Base-by-base conservation (phyloP, 2,888 invertebrate genomes). In the Dione juno region DNA sequence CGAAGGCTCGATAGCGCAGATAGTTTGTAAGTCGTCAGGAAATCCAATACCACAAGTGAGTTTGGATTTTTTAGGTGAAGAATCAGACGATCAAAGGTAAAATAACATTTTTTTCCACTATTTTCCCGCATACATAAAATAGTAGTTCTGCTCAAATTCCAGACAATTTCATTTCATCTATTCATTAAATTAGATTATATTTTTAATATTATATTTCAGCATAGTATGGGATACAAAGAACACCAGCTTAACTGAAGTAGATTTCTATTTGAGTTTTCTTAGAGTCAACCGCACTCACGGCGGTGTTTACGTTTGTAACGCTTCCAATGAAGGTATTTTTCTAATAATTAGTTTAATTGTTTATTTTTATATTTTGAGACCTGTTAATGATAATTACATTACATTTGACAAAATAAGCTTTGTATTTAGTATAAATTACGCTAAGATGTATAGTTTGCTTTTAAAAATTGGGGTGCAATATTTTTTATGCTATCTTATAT, bases 261-360 rank as follows among this genome's bases (percentile, higher is more conserved):
- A 82, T 70, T 74, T 80, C n/a, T 82, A 84, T 69, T 80, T 82
- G 14, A 76, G 80, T 7, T 79, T 86, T 16, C 71, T 83, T 0
- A 78, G 76, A 72, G 80, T 87, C 0, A 77, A 79, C 40, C 81
- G 83, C 75, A 73, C 75, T 1, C 77, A 82, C 9, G 84, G 83
- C 73, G 91, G 91, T 40, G 70, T 78, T 54, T 92, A 88, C 61
- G 69, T 80, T 16, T 92, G 92, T 72, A 88, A 87, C 65, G 90
- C 90, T 1, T 82, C 75, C 10, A 92, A 92, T 77, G 81, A 81
- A 71, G 89, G 92, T 90, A 43, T 54, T 35, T 35, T 54, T 5
- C 0, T n/a, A 13, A 35, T 10, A n/a, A 54, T 54, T 35, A 35
- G 1, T 35, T 54, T 35, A 6, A 35, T 28, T 14, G 14, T 35